Evolutionary conservation across 64 coral and sea anemone genomes (phyloP).

Genomic region (Platygyra sinensis): DNA sequence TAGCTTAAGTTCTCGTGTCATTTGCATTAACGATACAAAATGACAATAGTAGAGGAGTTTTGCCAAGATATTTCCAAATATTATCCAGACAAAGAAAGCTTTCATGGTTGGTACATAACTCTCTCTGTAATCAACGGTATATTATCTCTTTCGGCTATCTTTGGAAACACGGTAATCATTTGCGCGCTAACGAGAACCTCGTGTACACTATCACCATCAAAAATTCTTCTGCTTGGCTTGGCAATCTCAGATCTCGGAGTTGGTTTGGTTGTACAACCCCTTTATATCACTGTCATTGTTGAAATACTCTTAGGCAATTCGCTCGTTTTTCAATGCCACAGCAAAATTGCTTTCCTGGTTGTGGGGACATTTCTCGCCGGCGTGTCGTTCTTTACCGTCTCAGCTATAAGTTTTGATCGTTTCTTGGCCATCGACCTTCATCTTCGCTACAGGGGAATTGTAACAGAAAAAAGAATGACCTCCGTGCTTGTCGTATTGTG

Average conservation of each 20-base stretch:
- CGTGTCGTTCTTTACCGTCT: not conserved
- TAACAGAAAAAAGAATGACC: slow-evolving; percentile 5
- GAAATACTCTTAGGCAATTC: not conserved
- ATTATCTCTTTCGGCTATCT: not conserved
- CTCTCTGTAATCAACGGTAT: not conserved
- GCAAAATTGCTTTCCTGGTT: not conserved
- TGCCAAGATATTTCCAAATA: slow-evolving; percentile 17
- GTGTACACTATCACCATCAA: not conserved
- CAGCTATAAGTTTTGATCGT: slow-evolving; percentile 24
- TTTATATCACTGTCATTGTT: not conserved
- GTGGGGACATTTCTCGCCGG: not conserved
- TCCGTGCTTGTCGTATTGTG: not conserved
- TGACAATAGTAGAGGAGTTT: not conserved
- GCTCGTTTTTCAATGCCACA: not conserved
- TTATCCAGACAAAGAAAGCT: not conserved
- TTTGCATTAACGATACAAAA: not conserved
- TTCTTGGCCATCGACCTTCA: slow-evolving; percentile 26
- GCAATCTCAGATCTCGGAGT: slow-evolving; percentile 37
- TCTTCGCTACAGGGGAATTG: slow-evolving; percentile 26
- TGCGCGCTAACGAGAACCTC: not conserved
- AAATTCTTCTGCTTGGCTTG: slow-evolving; percentile 35
- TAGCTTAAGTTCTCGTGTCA: no score
- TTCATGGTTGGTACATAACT: not conserved
- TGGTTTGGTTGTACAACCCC: slow-evolving; percentile 15
- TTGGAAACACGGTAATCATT: slow-evolving; percentile 28